Base-by-base conservation (phyloP, 2,113 vertebrate genomes). In the Myodes glareolus region DNA sequence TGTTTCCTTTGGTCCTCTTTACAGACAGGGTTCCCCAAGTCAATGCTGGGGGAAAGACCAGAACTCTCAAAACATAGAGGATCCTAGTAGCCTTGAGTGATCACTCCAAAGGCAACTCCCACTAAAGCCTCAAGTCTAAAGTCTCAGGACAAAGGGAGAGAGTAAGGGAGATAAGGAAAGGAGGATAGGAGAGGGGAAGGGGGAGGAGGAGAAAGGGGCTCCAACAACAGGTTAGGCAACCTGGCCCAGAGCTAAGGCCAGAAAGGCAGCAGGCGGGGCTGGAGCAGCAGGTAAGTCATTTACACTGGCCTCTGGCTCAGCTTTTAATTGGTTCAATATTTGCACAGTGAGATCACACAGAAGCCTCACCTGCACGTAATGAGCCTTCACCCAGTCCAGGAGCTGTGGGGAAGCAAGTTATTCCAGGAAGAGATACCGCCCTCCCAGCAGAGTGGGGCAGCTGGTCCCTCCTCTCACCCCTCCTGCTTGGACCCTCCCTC, bases 271-370 rank as follows among this genome's bases (percentile, higher is more conserved):
- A 75, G 70, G 31, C 78, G 25, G 10, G 0, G n/a, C 80, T 68
- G 16, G 27, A 25, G 39, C 70, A 88, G 33, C 75, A 58, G 76
- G 33, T 33, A 91, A 81, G 76, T 42, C 88, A 50, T 75, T 76
- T 50, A 5, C 31, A 45, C 36, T 42, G 45, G 89, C 84, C 84
- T 78, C 25, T 80, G 85, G 91, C 93, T 89, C 75, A 52, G 73
- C 78, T 70, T 91, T 85, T 91, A 96, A 94, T 52, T 92, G 72
- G 45, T 39, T 94, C 96, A 78, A 13, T 95, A 91, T 97, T 87
- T 97, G 78, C 27, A 55, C 16, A 96, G 70, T 92, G 95, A 97
- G 91, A 81, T 95, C 96, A 97, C 42, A 36, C 58, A 1, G 33
- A 67, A 21, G 77, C 68, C 94, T 98, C 94, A 63, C 94, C 96